A percentile compares a stretch with the other conserved stretches of the same genome.
Conservation (phyloP, 2,888 invertebrate genomes). For the Zaprionus bogoriensis region DNA sequence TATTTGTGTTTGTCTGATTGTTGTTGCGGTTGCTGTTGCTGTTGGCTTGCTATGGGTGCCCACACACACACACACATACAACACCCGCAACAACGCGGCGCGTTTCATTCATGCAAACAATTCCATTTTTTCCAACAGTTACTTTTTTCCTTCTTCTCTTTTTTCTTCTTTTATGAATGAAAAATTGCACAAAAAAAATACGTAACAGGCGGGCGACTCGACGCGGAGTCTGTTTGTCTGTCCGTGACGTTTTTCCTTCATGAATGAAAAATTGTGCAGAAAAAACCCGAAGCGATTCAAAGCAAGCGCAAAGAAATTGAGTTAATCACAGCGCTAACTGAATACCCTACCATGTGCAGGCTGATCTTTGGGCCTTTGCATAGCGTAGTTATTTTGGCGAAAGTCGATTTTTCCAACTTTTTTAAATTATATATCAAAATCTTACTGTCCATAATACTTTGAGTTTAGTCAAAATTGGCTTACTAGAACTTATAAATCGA, state of each 20-base stretch:
- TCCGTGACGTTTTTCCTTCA: slow-evolving; percentile 61
- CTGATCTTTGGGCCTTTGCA: too few relatives aligned
- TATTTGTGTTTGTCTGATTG: slow-evolving; percentile 2
- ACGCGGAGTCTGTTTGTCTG: slow-evolving; percentile 43
- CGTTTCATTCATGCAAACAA: slow-evolving; percentile 48
- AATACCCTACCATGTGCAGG: background rate
- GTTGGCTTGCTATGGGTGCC: slow-evolving; percentile 17
- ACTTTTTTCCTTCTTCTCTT: background rate
- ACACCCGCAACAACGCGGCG: slow-evolving; percentile 49
- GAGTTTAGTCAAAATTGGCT: too few relatives aligned
- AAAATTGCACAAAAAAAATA: slow-evolving; percentile 42
- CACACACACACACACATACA: slow-evolving; percentile 30
- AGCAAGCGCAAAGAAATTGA: slow-evolving; percentile 13
- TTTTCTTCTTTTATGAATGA: slow-evolving; percentile 51
- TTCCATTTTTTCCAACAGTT: slow-evolving; percentile 9
- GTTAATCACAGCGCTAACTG: background rate
- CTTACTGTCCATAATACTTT: too few relatives aligned
- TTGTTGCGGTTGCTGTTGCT: background rate
- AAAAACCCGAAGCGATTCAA: slow-evolving; percentile 28
- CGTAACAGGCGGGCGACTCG: slow-evolving; percentile 34
- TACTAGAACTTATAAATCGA: too few relatives aligned
- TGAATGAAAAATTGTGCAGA: slow-evolving; percentile 68
- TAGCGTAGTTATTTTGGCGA: too few relatives aligned
- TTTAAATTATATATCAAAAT: too few relatives aligned
- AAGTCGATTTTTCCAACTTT: too few relatives aligned